Evolutionary conservation across 2,888 invertebrate species (phyloP).

Genomic region (Nowickia ferox): DNA sequence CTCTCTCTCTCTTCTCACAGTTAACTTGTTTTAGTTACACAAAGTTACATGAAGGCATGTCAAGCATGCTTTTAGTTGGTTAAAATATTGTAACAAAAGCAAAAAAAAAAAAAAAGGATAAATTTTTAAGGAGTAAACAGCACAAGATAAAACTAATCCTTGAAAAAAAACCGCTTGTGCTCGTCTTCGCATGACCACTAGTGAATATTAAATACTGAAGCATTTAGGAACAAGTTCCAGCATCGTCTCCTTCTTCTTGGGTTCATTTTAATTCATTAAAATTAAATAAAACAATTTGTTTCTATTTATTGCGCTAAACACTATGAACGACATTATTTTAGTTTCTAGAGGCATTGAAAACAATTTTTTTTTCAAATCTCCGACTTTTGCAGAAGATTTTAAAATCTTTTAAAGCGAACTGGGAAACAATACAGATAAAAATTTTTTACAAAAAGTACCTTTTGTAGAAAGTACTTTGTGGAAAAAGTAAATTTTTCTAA

Average conservation of each 20-base stretch:
- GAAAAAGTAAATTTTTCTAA: no score
- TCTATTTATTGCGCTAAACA: not conserved
- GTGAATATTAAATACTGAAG: constrained; percentile 7
- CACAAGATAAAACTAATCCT: not conserved
- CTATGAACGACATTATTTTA: not conserved
- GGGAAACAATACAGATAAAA: no score
- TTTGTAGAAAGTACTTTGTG: no score
- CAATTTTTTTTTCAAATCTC: no score
- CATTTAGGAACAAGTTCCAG: not conserved
- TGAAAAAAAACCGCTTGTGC: constrained; percentile 3
- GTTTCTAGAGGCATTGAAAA: no score
- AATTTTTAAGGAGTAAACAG: not conserved
- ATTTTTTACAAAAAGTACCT: no score
- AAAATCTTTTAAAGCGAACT: no score
- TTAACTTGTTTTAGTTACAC: not conserved
- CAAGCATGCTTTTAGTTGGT: constrained; percentile 40
- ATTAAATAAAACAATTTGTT: constrained; percentile 36
- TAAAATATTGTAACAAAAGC: constrained; percentile 20
- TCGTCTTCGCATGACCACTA: not conserved
- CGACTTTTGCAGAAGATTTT: no score
- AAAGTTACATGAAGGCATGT: constrained; percentile 29
- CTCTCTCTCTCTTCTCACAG: no score
- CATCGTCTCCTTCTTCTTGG: not conserved
- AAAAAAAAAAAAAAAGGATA: not conserved
- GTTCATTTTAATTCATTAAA: constrained; percentile 36